Conservation (phyloP, 1,140 invertebrate genomes). For the Frieseomelitta varia region DNA sequence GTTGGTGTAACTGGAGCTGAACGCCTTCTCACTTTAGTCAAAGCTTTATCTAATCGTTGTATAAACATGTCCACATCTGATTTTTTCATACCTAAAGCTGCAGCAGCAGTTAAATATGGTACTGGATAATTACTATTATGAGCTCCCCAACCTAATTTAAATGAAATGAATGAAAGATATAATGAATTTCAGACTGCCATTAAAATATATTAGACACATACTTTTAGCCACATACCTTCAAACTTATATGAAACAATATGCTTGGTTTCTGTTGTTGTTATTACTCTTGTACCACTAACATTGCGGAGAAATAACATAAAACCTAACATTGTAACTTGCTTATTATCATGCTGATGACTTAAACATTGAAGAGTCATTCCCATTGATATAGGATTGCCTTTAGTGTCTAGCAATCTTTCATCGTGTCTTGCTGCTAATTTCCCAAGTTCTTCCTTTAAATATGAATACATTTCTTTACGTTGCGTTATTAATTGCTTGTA, state of each 20-base stretch:
- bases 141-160: conserved; percentile 86
- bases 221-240: conserved; percentile 79
- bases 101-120: conserved; percentile 88
- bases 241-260: conserved; percentile 84
- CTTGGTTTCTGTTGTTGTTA: conserved; percentile 83
- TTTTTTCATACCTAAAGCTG: conserved; percentile 87
- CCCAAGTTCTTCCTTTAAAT: conserved; percentile 85
- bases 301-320: conserved; percentile 89
- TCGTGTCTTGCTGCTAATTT: conserved; percentile 85
- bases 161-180: conserved; percentile 29
- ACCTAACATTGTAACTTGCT: conserved; percentile 84
- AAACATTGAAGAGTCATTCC: conserved; percentile 83
- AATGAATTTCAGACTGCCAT: neutral
- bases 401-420: conserved; percentile 86
- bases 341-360: conserved; percentile 79
- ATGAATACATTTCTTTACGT: conserved; percentile 86
- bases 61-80: conserved; percentile 87
- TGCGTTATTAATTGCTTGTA: conserved; percentile 86
- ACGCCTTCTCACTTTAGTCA: conserved; percentile 82
- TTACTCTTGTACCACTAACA: conserved; percentile 87
- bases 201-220: neutral
- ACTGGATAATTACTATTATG: conserved; percentile 85
- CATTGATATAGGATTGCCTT: conserved; percentile 90
- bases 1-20: conserved; percentile 82
- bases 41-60: conserved; percentile 84